phyloP scores from a whole-genome alignment of 2,888 invertebrate genomes.

The Drymonia ruficornis region DNA sequence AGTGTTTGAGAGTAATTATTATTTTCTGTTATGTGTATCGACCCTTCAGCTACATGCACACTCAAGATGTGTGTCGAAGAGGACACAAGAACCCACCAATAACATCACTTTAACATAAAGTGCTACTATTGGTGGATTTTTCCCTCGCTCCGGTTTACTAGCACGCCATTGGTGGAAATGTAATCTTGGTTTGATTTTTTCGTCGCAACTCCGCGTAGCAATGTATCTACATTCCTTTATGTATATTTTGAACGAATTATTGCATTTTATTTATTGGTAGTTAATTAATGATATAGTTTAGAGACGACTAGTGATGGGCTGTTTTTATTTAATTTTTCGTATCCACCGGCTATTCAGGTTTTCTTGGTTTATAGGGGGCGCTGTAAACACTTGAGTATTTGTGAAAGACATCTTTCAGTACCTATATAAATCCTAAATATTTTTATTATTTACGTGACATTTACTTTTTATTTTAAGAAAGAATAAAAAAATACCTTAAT shows the following conservation, averaged over 20 bases:
- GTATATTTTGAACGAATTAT: constrained; percentile 56
- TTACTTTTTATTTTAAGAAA: too few species aligned
- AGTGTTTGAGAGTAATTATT: neutral
- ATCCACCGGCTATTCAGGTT: constrained; percentile 41
- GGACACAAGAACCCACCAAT: neutral
- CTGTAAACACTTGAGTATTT: constrained; percentile 7
- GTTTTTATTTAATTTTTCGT: constrained; percentile 50
- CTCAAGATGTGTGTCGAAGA: neutral
- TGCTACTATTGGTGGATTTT: neutral
- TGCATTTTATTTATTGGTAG: constrained; percentile 65
- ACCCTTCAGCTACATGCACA: neutral
- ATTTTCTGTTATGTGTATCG: neutral
- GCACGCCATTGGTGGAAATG: neutral
- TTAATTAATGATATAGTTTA: constrained; percentile 48
- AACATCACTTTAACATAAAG: neutral
- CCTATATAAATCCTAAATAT: too few species aligned
- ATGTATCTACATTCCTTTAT: constrained; percentile 66
- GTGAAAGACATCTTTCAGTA: too few species aligned
- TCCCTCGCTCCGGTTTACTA: neutral
- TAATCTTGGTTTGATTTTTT: constrained; percentile 38
- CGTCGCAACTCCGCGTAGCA: constrained; percentile 37
- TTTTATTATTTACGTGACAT: too few species aligned
- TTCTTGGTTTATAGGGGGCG: constrained; percentile 32
- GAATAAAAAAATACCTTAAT: too few species aligned
- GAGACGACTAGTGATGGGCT: constrained; percentile 74